Evolutionary conservation across 2,888 invertebrate species (phyloP).

Genomic region (Torymus texanus): DNA sequence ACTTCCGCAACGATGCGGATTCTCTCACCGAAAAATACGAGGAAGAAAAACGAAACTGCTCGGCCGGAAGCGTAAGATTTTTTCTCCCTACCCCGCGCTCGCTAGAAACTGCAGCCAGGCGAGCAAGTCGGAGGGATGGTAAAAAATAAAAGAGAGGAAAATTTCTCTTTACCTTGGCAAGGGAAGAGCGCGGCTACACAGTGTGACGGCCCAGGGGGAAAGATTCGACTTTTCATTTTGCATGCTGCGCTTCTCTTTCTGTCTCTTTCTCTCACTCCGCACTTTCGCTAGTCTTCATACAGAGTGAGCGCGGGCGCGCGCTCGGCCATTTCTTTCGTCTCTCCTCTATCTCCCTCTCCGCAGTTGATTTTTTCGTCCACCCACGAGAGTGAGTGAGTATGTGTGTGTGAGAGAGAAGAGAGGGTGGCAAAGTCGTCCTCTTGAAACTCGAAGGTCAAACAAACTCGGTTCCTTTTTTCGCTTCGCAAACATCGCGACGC

Average conservation of each 20-base stretch:
- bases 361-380: not conserved
- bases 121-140: not conserved
- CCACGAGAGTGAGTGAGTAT: constrained; percentile 14
- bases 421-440: constrained; percentile 9
- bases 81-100: not conserved
- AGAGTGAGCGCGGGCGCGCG: not conserved
- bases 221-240: constrained; percentile 45
- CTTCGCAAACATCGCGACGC: not conserved
- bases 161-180: constrained; percentile 27
- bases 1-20: not conserved
- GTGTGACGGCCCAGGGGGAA: constrained; percentile 20
- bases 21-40: not conserved
- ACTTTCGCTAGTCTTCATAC: constrained; percentile 15
- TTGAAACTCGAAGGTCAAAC: constrained; percentile 31
- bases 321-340: not conserved
- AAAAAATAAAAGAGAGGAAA: not conserved
- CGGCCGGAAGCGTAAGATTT: not conserved
- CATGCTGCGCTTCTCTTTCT: constrained; percentile 20
- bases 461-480: not conserved
- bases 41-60: not conserved
- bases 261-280: not conserved
- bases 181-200: not conserved
- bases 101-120: constrained; percentile 5
- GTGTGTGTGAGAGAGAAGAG: not conserved
- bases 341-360: not conserved